Percentiles rank a stretch among this genome's conserved stretches.
Evolutionary conservation across 2,888 invertebrate genomes (phyloP).

Genomic region (Seira ritae): DNA sequence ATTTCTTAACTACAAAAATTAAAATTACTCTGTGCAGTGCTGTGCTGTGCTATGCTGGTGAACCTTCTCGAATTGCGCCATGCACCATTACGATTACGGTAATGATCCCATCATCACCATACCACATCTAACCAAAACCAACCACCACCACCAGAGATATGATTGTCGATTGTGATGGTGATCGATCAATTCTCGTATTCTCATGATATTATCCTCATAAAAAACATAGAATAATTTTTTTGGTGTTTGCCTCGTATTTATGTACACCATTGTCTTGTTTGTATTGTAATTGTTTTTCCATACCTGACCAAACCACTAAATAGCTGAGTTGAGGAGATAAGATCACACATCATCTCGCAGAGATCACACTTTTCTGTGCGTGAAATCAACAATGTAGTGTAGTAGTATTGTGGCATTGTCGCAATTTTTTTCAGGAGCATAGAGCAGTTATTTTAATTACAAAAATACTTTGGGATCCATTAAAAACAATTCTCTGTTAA

Average conservation of each 20-base stretch:
- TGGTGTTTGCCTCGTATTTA: not conserved
- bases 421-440: not conserved
- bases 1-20: conserved; percentile 24
- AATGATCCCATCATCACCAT: too few relatives aligned
- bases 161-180: too few relatives aligned
- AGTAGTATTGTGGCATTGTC: conserved; percentile 15
- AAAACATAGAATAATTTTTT: conserved; percentile 11
- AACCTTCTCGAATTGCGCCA: conserved; percentile 27
- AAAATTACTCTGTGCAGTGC: conserved; percentile 34
- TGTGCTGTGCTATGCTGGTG: conserved; percentile 12
- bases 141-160: too few relatives aligned
- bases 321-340: too few relatives aligned
- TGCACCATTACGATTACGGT: not conserved
- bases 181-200: conserved; percentile 1
- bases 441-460: conserved; percentile 5
- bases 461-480: not conserved
- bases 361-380: too few relatives aligned
- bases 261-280: not conserved
- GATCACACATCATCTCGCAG: too few relatives aligned
- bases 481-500: not conserved
- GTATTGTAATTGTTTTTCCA: not conserved
- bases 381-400: conserved; percentile 12
- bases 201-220: not conserved
- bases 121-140: too few relatives aligned
- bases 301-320: too few relatives aligned